A percentile compares a stretch with the other conserved stretches of the same genome.
phyloP scores from a whole-genome alignment of 2,888 invertebrate species.

The Melitaea athalia region DNA sequence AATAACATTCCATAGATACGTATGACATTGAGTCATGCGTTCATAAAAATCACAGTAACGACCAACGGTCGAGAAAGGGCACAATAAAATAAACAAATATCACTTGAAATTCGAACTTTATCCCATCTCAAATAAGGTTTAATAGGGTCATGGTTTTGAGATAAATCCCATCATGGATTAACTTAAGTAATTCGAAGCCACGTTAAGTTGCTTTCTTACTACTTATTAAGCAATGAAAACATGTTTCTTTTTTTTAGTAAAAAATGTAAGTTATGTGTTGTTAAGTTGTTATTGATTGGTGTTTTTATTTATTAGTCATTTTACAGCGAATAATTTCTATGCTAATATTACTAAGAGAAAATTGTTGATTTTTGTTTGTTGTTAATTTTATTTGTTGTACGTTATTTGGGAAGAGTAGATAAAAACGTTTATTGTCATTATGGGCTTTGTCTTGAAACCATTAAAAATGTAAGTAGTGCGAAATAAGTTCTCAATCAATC shows the following conservation, averaged over 20 bases:
- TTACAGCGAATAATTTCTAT: neutral
- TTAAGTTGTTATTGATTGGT: neutral
- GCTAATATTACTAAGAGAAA: too few species aligned
- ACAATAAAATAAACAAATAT: constrained; percentile 12
- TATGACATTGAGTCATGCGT: constrained; percentile 35
- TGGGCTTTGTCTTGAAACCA: too few species aligned
- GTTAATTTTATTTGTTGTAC: too few species aligned
- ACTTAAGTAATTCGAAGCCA: constrained; percentile 43
- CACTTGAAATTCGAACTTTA: constrained; percentile 15
- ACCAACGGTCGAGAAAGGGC: constrained; percentile 32
- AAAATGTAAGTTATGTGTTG: neutral
- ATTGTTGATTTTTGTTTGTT: too few species aligned
- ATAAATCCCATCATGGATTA: constrained; percentile 14
- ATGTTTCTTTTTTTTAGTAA: constrained; percentile 31
- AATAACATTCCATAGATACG: constrained; percentile 18
- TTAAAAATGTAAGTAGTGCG: too few species aligned
- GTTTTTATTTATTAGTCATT: neutral
- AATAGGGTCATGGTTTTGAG: neutral
- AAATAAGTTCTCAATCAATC: too few species aligned
- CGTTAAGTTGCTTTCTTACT: constrained; percentile 48
- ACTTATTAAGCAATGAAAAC: constrained; percentile 50
- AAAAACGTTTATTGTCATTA: too few species aligned
- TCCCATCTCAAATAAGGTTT: neutral
- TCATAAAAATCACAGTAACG: constrained; percentile 37
- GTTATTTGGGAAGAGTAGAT: too few species aligned